These are phyloP conservation scores for Danio albolineatus DNA, from an alignment of 2,797 vertebrate species.

Conservation along the genomic window DNA sequence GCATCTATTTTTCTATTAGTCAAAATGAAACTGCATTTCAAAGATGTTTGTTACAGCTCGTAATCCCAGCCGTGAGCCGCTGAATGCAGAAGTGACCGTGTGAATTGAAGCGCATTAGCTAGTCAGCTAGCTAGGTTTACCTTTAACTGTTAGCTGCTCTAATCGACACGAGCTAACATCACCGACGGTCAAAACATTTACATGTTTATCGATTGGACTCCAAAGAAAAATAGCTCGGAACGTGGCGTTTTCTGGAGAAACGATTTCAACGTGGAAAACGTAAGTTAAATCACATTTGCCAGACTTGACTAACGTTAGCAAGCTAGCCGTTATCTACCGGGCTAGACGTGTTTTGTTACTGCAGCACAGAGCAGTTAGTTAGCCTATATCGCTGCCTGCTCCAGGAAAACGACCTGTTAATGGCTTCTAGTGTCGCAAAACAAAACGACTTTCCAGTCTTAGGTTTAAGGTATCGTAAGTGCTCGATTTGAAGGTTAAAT, in stretches of 20 bases:
- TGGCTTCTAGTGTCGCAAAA: not conserved
- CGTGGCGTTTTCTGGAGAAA: constrained; percentile 50
- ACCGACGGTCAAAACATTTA: constrained; percentile 33
- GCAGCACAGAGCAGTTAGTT: constrained; percentile 32
- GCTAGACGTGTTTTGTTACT: constrained; percentile 50
- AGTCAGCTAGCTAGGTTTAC: constrained; percentile 75
- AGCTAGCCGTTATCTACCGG: constrained; percentile 29
- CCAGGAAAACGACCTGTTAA: not conserved
- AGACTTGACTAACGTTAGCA: constrained; percentile 46
- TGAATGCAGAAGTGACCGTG: constrained; percentile 73
- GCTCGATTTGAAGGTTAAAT: not conserved
- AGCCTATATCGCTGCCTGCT: constrained; percentile 5
- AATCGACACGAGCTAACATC: constrained; percentile 37
- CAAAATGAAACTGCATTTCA: constrained; percentile 48
- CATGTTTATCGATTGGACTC: constrained; percentile 47
- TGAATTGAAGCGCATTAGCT: constrained; percentile 72
- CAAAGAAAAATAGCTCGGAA: constrained; percentile 40
- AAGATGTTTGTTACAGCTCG: constrained; percentile 74
- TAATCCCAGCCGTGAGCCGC: constrained; percentile 70
- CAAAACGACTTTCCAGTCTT: not conserved
- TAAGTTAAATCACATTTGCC: constrained; percentile 47
- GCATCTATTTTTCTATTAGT: not conserved
- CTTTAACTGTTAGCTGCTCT: constrained; percentile 49
- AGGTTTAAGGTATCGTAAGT: not conserved
- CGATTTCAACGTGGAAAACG: constrained; percentile 55